Conservation (phyloP, 2,113 vertebrate species). For the Uria lomvia region DNA sequence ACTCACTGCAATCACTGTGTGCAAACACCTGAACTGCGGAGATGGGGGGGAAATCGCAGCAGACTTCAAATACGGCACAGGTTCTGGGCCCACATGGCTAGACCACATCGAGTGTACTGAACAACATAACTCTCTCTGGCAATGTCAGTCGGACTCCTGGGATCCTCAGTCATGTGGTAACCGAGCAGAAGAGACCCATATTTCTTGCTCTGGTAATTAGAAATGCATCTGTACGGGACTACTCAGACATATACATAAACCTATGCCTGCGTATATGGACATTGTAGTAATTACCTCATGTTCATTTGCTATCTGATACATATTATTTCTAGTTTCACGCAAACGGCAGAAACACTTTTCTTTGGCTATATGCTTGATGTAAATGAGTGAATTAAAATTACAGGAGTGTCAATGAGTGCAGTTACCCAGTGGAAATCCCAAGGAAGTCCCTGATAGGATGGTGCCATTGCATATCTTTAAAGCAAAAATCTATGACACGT, state of each 20-base stretch:
- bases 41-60: not conserved
- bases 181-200: conserved; percentile 53
- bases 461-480: not conserved
- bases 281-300: not conserved
- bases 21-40: conserved; percentile 42
- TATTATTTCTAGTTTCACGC: not conserved
- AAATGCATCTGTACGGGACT: not conserved
- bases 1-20: not conserved
- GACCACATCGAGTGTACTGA: conserved; percentile 39
- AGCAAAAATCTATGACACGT: not conserved
- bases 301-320: not conserved
- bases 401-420: not conserved
- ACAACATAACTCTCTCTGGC: conserved; percentile 27
- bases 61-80: not conserved
- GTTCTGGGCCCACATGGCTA: conserved; percentile 41
- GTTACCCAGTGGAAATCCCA: not conserved
- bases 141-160: conserved; percentile 58
- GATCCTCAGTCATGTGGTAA: conserved; percentile 21
- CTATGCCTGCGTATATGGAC: too few species aligned
- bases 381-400: not conserved
- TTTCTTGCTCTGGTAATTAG: conserved; percentile 45
- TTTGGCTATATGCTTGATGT: not conserved
- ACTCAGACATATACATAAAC: not conserved
- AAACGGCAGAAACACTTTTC: not conserved
- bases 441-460: not conserved